These are phyloP conservation scores for Atlantisia rogersi DNA, from an alignment of 2,113 vertebrate genomes.

Conservation along the genomic window DNA sequence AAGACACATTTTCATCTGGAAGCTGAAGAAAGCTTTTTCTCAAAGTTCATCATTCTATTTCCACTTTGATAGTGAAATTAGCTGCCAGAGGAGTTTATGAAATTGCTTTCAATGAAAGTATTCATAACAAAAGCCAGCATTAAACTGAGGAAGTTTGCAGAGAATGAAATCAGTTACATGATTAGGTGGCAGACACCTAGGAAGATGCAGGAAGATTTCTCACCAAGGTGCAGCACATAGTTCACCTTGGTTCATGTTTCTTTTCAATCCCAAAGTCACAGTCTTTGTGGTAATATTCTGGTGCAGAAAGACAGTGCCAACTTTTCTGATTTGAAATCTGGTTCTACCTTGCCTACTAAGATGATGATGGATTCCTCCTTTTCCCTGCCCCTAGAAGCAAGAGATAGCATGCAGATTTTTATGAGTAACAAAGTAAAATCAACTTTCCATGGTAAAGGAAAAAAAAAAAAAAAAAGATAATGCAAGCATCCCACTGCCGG, in stretches of 20 bases:
- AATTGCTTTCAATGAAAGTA: background rate
- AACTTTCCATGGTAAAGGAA: background rate
- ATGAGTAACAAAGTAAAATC: background rate
- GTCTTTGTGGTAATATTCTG: background rate
- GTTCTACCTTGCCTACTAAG: background rate
- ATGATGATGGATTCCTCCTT: background rate
- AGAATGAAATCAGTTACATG: background rate
- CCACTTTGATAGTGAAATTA: background rate
- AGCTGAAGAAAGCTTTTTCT: background rate
- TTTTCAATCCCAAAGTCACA: background rate
- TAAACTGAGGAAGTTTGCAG: background rate
- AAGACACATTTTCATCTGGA: background rate
- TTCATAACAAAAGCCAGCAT: background rate
- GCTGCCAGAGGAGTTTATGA: background rate
- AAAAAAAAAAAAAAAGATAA: background rate
- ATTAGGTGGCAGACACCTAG: background rate
- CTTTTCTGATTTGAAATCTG: background rate
- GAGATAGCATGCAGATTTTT: background rate
- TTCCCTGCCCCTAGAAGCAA: background rate
- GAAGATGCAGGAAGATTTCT: background rate
- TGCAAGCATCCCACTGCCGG: background rate
- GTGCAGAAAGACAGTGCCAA: background rate
- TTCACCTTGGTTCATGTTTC: background rate
- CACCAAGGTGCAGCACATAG: background rate
- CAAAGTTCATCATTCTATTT: background rate